Base-by-base conservation (phyloP, 1,140 invertebrate genomes). In the Listronotus bonariensis region DNA sequence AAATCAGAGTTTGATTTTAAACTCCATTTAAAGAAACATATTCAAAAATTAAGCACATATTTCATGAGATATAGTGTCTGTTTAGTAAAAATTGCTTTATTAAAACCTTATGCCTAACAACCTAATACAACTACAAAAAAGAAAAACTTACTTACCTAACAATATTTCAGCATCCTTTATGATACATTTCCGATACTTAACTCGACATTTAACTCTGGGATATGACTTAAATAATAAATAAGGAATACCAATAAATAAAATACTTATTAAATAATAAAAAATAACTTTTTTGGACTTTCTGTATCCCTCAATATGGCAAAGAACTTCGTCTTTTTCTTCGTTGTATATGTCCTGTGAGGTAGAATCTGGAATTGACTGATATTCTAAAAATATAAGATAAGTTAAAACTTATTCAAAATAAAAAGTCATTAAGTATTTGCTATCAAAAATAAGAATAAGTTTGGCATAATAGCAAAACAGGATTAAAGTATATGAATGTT, bases 221-320 rank as follows among this genome's bases (percentile, higher is more conserved):
- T 82, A 83, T 66, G 80, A 82, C 57, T 76, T 76, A 60, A 82
- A 72, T 51, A 79, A 71, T 66, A 83, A 79, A 76, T 84, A 84
- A 20, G 82, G 82, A 62, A 83, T 68, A 43, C 81, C 82, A 71
- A 80, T 77, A 67, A 82, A 73, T 64, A 79, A 65, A 67, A 82
- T 69, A 67, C 77, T 78, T 55, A 80, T 52, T 41, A 76, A 72
- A 70, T 84, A 80, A 74, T 81, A 83, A 45, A 84, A 65, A 51
- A 77, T 62, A 46, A 75, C 73, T 49, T 78, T 72, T 34, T 73
- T 78, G 40, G 80, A 81, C 69, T 79, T 76, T 68, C 76, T 79
- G 67, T 77, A 83, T 11, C 82, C 82, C 64, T 79, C 77, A 55
- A 83, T 81, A 68, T 78, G 80, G 15, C 57, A 68, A 41, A 82